Evolutionary conservation across 2,113 vertebrate species (phyloP).

Genomic region (Pachycephala philippinensis): DNA sequence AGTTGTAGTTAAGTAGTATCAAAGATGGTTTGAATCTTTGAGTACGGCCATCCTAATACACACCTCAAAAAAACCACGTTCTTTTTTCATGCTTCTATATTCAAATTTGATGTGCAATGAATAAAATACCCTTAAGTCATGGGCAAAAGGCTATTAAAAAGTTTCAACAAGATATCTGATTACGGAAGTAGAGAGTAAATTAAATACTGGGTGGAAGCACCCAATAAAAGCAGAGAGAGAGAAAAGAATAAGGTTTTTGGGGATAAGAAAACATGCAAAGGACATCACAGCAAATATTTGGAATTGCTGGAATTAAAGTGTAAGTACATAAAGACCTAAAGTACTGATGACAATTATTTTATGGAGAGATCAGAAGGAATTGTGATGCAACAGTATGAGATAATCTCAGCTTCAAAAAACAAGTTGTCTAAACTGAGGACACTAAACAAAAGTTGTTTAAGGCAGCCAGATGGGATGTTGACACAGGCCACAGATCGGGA

Average conservation of each 20-base stretch:
- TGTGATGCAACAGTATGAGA: not conserved
- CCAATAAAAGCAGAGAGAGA: not conserved
- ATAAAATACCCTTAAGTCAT: not conserved
- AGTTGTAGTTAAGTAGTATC: not conserved
- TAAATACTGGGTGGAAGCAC: not conserved
- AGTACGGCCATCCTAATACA: not conserved
- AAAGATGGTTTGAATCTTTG: not conserved
- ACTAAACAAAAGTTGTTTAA: not conserved
- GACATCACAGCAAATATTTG: not conserved
- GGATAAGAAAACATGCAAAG: not conserved
- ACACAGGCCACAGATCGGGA: not conserved
- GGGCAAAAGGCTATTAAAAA: not conserved
- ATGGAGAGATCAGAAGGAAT: not conserved
- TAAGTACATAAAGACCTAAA: not conserved
- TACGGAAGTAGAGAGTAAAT: not conserved
- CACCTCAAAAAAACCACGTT: rapidly evolving
- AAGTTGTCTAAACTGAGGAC: not conserved
- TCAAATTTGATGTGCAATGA: not conserved
- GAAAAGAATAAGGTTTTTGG: not conserved
- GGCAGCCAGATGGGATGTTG: not conserved
- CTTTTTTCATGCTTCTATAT: not conserved
- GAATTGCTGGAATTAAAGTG: not conserved
- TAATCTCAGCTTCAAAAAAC: not conserved
- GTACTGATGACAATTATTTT: not conserved
- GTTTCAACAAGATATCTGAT: not conserved